Conservation (phyloP, 2,797 vertebrate species). For the Brachyalestes nurse region DNA sequence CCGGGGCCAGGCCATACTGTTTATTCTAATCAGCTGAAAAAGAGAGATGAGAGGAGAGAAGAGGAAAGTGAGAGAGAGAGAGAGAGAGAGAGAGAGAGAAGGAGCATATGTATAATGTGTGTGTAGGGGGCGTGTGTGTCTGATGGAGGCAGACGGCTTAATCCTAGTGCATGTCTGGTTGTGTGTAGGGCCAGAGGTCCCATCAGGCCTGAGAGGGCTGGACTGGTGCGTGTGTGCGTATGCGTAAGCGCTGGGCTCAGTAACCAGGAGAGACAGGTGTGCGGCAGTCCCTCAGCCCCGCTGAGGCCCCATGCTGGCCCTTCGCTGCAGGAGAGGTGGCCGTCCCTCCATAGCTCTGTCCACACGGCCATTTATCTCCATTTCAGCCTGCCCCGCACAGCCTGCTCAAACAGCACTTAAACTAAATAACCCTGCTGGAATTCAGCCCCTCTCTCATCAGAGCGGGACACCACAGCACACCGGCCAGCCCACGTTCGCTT, state of each 20-base stretch:
- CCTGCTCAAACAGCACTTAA: slow-evolving; percentile 63
- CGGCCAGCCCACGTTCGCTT: slow-evolving; percentile 34
- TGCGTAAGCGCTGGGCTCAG: slow-evolving; percentile 16
- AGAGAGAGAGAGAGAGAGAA: background rate
- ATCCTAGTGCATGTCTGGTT: slow-evolving; percentile 46
- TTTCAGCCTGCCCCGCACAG: slow-evolving; percentile 64
- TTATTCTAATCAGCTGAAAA: background rate
- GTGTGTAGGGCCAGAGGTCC: slow-evolving; percentile 53
- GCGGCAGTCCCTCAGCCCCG: slow-evolving; percentile 47
- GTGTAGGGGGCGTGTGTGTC: slow-evolving; percentile 33
- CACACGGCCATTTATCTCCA: slow-evolving; percentile 77
- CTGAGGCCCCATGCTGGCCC: slow-evolving; percentile 39
- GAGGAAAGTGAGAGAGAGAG: background rate
- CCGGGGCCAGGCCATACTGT: background rate
- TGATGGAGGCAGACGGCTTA: slow-evolving; percentile 41
- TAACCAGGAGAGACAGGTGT: slow-evolving; percentile 66
- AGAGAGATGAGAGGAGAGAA: background rate
- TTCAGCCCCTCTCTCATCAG: slow-evolving; percentile 52
- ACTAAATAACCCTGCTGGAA: slow-evolving; percentile 63
- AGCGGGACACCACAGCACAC: slow-evolving; percentile 42
- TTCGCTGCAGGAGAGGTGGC: slow-evolving; percentile 63
- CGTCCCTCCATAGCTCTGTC: slow-evolving; percentile 51
- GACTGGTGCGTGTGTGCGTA: slow-evolving; percentile 21
- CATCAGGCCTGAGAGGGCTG: slow-evolving; percentile 48
- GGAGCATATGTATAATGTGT: slow-evolving; percentile 37